These are phyloP conservation scores for Riptortus pedestris DNA, from an alignment of 1,140 invertebrate species.

Conservation along the genomic window DNA sequence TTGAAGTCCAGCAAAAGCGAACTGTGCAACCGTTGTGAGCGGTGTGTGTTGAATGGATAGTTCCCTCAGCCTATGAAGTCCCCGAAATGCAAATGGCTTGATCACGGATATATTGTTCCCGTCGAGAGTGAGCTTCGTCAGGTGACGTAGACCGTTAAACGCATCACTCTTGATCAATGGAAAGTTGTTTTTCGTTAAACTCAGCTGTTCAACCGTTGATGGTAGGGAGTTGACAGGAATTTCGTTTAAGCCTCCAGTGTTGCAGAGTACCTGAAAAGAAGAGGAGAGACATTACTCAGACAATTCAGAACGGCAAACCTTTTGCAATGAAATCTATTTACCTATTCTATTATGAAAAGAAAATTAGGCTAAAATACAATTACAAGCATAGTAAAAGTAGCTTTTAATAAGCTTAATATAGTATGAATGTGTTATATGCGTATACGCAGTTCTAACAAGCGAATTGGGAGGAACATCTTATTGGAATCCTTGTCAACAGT, in stretches of 20 bases:
- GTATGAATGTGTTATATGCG: too few relatives aligned
- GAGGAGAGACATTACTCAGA: too few relatives aligned
- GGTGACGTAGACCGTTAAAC: constrained; percentile 55
- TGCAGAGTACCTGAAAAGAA: constrained; percentile 73
- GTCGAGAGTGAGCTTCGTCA: constrained; percentile 64
- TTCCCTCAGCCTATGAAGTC: constrained; percentile 58
- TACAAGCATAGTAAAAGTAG: too few relatives aligned
- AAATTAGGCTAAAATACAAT: constrained; percentile 31
- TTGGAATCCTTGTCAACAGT: too few relatives aligned
- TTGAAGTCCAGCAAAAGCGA: constrained; percentile 69
- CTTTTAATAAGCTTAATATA: too few relatives aligned
- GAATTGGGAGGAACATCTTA: too few relatives aligned
- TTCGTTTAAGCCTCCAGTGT: constrained; percentile 64
- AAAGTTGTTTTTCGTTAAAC: constrained; percentile 68
- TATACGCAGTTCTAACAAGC: too few relatives aligned
- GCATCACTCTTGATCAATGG: constrained; percentile 64
- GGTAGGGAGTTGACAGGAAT: constrained; percentile 62
- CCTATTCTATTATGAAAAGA: too few relatives aligned
- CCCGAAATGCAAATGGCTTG: constrained; percentile 70
- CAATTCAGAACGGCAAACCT: too few relatives aligned
- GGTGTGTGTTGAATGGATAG: constrained; percentile 73
- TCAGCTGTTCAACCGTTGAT: constrained; percentile 63
- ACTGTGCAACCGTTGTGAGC: constrained; percentile 58
- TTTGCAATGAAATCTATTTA: too few relatives aligned
- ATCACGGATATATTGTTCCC: constrained; percentile 69